phyloP scores from a whole-genome alignment of 2,113 vertebrate genomes.

The Genyomyrus donnyi region DNA sequence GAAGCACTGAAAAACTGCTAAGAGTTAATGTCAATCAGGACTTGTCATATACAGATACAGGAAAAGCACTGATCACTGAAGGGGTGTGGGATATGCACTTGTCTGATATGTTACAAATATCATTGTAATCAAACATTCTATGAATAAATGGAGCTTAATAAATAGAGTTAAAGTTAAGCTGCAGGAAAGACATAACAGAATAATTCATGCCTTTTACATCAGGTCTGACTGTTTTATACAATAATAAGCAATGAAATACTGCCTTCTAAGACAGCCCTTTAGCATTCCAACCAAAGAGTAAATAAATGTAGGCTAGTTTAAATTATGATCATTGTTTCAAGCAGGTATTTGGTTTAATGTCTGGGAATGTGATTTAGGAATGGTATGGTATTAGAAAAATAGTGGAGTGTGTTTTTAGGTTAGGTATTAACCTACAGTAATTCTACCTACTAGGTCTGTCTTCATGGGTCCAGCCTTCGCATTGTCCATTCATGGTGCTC shows the following conservation, averaged over 20 bases:
- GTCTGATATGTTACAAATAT: neutral
- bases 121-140: neutral
- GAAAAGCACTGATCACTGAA: neutral
- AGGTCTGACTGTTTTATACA: neutral
- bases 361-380: neutral
- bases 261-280: neutral
- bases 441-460: neutral
- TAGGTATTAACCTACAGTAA: neutral
- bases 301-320: neutral
- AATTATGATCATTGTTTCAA: neutral
- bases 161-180: neutral
- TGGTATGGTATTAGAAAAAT: neutral
- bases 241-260: neutral
- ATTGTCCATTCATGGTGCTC: neutral
- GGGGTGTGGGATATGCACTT: neutral
- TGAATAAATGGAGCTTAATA: neutral
- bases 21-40: neutral
- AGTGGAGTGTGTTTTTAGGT: neutral
- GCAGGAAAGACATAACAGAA: neutral
- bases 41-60: neutral
- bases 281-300: neutral
- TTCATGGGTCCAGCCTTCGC: neutral
- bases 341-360: neutral
- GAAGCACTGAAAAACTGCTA: neutral
- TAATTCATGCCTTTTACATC: neutral